phyloP scores from a whole-genome alignment of 1,140 invertebrate species.

The Drosophila truncata region DNA sequence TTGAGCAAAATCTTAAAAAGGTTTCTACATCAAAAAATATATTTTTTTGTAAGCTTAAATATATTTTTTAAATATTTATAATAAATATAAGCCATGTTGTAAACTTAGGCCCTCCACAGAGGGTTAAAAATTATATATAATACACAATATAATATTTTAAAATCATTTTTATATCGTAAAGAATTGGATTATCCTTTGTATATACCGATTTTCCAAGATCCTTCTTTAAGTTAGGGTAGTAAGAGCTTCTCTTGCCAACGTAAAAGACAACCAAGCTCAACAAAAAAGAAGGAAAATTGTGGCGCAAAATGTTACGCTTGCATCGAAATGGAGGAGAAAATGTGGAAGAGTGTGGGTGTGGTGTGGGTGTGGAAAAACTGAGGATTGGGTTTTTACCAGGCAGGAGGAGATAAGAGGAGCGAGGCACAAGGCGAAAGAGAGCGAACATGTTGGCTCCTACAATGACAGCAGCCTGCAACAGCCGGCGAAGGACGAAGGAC shows the following conservation, averaged over 20 bases:
- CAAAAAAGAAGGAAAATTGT: constrained; percentile 51
- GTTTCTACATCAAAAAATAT: not conserved
- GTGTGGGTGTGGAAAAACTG: constrained; percentile 3
- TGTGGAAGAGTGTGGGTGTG: not conserved
- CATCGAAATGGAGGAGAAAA: constrained; percentile 38
- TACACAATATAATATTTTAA: not conserved
- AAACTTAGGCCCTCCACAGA: too few relatives aligned
- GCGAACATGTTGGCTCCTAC: constrained; percentile 69
- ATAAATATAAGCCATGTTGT: too few relatives aligned
- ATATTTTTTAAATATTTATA: not conserved
- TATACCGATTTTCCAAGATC: not conserved
- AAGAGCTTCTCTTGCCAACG: constrained; percentile 51
- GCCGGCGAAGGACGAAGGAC: constrained; percentile 73
- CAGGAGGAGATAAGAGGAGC: not conserved
- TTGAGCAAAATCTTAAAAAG: not conserved
- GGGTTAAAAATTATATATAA: not conserved
- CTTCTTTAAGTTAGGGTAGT: constrained; percentile 4
- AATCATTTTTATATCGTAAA: not conserved
- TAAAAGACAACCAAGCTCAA: constrained; percentile 47
- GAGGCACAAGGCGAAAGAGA: not conserved
- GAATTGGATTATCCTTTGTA: not conserved
- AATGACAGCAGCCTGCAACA: constrained; percentile 78
- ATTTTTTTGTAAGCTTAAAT: not conserved
- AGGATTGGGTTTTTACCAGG: constrained; percentile 35
- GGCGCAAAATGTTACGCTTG: constrained; percentile 80